Base-by-base conservation (phyloP, 37 sponge, comb jelly and placozoan genomes). In the Chondrosia reniformis region DNA sequence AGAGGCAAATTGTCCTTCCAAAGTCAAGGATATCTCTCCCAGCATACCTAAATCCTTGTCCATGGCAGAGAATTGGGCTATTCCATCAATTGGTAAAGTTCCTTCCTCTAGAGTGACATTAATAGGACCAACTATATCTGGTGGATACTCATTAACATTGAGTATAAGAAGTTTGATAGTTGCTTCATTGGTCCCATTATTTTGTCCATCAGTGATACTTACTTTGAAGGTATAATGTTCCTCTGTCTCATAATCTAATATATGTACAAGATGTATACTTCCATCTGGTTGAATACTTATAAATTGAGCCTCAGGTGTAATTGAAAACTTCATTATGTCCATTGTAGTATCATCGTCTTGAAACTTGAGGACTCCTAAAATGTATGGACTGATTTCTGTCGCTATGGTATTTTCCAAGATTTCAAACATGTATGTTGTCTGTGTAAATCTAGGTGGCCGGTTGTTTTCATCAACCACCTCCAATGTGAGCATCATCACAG, bases 121-220 rank as follows among this genome's bases (percentile, higher is more conserved):
- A 33, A 38, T 49, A 31, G 78, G 79, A 17, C 72, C 72, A 13
- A 73, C 62, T 3, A 55, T 19, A 19, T 25, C 62, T 22, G 88
- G 88, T 22, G 62, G 57, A 59, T 55, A 74, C 43, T 88, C 88
- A 30, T 88, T 88, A 33, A 83, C 79, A 74, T 88, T 88, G 36
- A 82, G 12, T 54, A 88, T 33, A 63, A 77, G 54, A 6, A 88
- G 33, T 3, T 58, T 62, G 6, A 88, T 61, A 37, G 54, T 64
- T 2, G 88, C 88, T 33, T 31, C 34, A 8, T 45, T 17, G 2
- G 40, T n/a, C 25, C 80, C 88, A 41, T 0, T 52, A 44, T 88
- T 61, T 9, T 25, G 22, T 24, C 88, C 88, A 79, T 88, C 88
- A 34, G 83, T 46, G n/a, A 88, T 72, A 1, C 21, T 33, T 25